Evolutionary conservation across 1,140 invertebrate genomes (phyloP).

Genomic region (Bombus balteatus): DNA sequence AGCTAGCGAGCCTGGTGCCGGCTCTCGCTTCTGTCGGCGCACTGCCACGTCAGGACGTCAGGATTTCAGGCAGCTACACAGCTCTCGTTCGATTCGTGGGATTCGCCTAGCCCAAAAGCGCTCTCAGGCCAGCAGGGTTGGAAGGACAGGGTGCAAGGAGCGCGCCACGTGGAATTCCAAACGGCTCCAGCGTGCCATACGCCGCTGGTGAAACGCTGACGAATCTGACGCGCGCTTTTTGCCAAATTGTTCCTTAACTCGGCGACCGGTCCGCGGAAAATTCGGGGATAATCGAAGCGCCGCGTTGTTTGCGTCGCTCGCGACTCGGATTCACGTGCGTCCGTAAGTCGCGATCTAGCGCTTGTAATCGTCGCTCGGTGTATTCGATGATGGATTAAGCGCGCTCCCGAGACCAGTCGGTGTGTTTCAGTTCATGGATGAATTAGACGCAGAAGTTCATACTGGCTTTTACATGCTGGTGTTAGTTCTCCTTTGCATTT

Average conservation of each 20-base stretch:
- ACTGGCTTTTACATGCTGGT: neutral
- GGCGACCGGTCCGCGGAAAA: constrained; percentile 30
- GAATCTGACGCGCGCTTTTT: constrained; percentile 38
- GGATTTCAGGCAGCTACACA: constrained; percentile 65
- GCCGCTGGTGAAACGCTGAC: constrained; percentile 31
- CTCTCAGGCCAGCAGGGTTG: constrained; percentile 43
- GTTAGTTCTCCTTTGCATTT: neutral
- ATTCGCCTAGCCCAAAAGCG: constrained; percentile 59
- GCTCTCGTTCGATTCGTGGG: constrained; percentile 46
- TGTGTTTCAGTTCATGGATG: neutral
- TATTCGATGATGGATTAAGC: constrained; percentile 29
- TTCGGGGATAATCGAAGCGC: constrained; percentile 38
- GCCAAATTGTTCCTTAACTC: constrained; percentile 44
- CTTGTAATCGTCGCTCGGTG: neutral
- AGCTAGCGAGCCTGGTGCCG: constrained; percentile 51
- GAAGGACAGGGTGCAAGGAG: constrained; percentile 52
- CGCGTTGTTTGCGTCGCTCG: constrained; percentile 29
- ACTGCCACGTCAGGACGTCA: constrained; percentile 74
- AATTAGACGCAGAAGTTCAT: neutral
- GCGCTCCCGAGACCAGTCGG: too few relatives aligned
- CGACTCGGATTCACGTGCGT: neutral
- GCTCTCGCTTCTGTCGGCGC: constrained; percentile 55
- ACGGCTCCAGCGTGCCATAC: neutral
- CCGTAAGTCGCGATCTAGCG: neutral
- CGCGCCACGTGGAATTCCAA: constrained; percentile 4